Conservation (phyloP, 1,140 invertebrate genomes). For the Mercenaria mercenaria region DNA sequence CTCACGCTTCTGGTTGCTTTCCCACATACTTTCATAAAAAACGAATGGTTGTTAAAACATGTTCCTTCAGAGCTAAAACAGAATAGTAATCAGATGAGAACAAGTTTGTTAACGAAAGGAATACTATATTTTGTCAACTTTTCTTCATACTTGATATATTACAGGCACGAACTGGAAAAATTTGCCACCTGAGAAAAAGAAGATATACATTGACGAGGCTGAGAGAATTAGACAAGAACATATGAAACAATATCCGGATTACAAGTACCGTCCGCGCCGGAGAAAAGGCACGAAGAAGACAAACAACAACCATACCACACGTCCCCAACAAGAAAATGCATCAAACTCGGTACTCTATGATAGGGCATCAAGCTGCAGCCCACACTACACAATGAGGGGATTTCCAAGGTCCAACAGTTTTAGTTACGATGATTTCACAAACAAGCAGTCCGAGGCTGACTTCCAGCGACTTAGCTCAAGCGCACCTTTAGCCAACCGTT, state of each 20-base stretch:
- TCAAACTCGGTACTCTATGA: background rate
- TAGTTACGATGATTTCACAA: background rate
- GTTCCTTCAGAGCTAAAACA: too few relatives aligned
- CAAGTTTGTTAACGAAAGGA: too few relatives aligned
- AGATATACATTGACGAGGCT: conserved; percentile 99
- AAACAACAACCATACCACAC: background rate
- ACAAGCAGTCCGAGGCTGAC: background rate
- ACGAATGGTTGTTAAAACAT: too few relatives aligned
- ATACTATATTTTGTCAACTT: too few relatives aligned
- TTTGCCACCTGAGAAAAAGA: conserved; percentile 96
- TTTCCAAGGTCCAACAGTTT: conserved; percentile 39
- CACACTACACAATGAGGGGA: background rate
- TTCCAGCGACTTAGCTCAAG: conserved; percentile 10
- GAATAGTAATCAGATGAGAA: too few relatives aligned
- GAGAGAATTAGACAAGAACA: conserved; percentile 97
- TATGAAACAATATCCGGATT: conserved; percentile 99
- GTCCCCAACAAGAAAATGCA: background rate
- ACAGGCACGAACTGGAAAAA: conserved; percentile 98
- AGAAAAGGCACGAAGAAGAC: conserved; percentile 82
- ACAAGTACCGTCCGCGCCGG: conserved; percentile 94
- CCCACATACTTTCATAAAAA: too few relatives aligned
- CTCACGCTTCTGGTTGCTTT: too few relatives aligned
- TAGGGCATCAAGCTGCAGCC: background rate
- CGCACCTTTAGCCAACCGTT: background rate
- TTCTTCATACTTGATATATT: conserved; percentile 33